Evolutionary conservation across 2,113 vertebrate genomes (phyloP).

Genomic region (Halichoeres trimaculatus): DNA sequence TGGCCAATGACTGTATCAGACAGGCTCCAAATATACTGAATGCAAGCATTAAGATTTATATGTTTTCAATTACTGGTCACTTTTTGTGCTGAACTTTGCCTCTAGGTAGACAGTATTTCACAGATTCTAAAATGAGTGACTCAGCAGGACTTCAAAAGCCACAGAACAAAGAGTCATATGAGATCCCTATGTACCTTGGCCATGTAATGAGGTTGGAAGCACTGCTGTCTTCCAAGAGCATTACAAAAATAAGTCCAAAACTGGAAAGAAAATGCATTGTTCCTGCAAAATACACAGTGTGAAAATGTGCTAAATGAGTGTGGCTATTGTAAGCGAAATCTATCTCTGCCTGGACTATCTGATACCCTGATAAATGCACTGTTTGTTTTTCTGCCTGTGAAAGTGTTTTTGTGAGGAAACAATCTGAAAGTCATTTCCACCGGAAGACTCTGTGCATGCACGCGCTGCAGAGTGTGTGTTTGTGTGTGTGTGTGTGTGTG

Average conservation of each 20-base stretch:
- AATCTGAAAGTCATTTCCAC: constrained; percentile 74
- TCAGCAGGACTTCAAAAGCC: constrained; percentile 16
- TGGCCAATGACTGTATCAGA: no score
- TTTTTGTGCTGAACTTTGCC: not conserved
- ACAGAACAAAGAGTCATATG: not conserved
- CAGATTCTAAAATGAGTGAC: not conserved
- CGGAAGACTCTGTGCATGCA: constrained; percentile 33
- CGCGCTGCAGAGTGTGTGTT: constrained; percentile 32
- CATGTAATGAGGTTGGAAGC: constrained; percentile 5
- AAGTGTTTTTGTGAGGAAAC: constrained; percentile 59
- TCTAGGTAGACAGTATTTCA: constrained; percentile 12
- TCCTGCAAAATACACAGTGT: constrained; percentile 49
- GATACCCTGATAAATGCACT: constrained; percentile 60
- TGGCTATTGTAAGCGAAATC: constrained; percentile 51
- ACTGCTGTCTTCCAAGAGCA: not conserved
- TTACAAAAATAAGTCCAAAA: not conserved
- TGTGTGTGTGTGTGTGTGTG: constrained; percentile 21
- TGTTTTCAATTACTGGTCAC: not conserved
- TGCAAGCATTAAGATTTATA: not conserved
- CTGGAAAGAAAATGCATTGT: constrained; percentile 22
- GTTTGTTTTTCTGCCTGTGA: constrained; percentile 55
- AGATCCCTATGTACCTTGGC: not conserved
- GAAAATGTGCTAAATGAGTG: constrained; percentile 45
- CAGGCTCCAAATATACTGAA: not conserved
- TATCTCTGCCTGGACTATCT: constrained; percentile 56